A percentile compares a stretch with the other conserved stretches of the same genome.
Conservation (phyloP, 2,888 invertebrate species). For the Pteria penguin region DNA sequence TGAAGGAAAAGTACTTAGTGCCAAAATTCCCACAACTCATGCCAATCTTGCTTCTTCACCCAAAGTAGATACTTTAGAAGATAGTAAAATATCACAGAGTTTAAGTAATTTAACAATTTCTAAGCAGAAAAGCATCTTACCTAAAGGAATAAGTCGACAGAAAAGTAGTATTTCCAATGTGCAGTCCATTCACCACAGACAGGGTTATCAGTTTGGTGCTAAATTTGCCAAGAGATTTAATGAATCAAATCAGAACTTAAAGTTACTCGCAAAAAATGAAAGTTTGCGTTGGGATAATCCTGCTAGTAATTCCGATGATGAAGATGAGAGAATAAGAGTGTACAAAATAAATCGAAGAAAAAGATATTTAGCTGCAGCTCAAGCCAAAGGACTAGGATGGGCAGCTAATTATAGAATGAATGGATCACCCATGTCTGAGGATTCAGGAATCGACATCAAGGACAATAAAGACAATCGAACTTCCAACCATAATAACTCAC, state of each 20-base stretch:
- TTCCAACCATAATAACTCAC: not conserved
- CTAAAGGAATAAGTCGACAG: slow-evolving; percentile 4
- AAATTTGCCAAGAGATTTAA: slow-evolving; percentile 41
- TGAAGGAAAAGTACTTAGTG: not conserved
- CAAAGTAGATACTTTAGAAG: not conserved
- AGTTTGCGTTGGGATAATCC: slow-evolving; percentile 75
- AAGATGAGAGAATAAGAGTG: slow-evolving; percentile 67
- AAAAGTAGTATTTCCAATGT: slow-evolving; percentile 15
- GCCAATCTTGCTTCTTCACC: slow-evolving; percentile 4
- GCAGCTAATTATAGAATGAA: slow-evolving; percentile 63
- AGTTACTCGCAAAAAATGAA: slow-evolving; percentile 44
- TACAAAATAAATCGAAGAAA: slow-evolving; percentile 77
- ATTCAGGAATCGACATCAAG: slow-evolving; percentile 55
- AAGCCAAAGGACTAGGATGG: slow-evolving; percentile 71
- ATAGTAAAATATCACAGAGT: slow-evolving; percentile 10
- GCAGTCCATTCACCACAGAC: not conserved
- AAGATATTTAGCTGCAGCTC: slow-evolving; percentile 75
- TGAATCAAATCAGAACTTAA: not conserved
- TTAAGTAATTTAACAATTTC: not conserved
- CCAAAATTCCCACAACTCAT: not conserved
- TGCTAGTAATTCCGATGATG: slow-evolving; percentile 66
- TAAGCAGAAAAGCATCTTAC: slow-evolving; percentile 14
- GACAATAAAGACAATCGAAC: slow-evolving; percentile 37
- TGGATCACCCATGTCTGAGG: slow-evolving; percentile 63
- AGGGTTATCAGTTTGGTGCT: slow-evolving; percentile 48